phyloP scores from a whole-genome alignment of 2,888 invertebrate genomes.

The Ochropleura plecta region DNA sequence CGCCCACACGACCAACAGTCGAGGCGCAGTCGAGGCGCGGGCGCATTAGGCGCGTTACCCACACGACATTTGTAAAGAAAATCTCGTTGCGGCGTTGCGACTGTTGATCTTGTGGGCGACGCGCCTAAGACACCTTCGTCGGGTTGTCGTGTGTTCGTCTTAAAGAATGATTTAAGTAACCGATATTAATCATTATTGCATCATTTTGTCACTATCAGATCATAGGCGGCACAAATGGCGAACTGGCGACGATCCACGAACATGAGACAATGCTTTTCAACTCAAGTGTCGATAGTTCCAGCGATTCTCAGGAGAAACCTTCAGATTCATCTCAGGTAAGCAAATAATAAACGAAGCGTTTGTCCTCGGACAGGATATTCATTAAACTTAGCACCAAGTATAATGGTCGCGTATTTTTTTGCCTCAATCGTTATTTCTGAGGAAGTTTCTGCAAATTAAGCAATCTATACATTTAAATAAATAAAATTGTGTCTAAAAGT shows the following conservation, averaged over 20 bases:
- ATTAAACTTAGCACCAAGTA: not conserved
- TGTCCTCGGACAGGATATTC: not conserved
- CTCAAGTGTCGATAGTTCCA: conserved; percentile 92
- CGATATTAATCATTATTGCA: not conserved
- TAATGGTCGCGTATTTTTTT: not conserved
- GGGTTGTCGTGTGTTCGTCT: too few species aligned
- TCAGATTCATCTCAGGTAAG: conserved; percentile 85
- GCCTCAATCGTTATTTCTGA: not conserved
- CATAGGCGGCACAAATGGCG: conserved; percentile 89
- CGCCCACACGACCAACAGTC: too few species aligned
- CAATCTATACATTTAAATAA: too few species aligned
- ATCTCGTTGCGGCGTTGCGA: too few species aligned
- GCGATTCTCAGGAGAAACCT: conserved; percentile 90
- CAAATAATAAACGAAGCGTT: not conserved
- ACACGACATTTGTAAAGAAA: too few species aligned
- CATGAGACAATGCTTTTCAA: conserved; percentile 97
- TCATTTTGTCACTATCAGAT: conserved; percentile 69
- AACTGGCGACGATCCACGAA: conserved; percentile 98
- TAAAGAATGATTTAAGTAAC: not conserved
- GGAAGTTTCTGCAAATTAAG: not conserved
- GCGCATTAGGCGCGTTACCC: too few species aligned
- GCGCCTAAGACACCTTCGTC: too few species aligned
- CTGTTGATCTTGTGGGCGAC: too few species aligned
- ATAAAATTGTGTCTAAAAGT: too few species aligned
- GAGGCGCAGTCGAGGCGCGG: too few species aligned